Percentiles rank a stretch among this genome's conserved stretches.
Evolutionary conservation across 1,140 invertebrate species (phyloP).

Genomic region (Drosophila littoralis): DNA sequence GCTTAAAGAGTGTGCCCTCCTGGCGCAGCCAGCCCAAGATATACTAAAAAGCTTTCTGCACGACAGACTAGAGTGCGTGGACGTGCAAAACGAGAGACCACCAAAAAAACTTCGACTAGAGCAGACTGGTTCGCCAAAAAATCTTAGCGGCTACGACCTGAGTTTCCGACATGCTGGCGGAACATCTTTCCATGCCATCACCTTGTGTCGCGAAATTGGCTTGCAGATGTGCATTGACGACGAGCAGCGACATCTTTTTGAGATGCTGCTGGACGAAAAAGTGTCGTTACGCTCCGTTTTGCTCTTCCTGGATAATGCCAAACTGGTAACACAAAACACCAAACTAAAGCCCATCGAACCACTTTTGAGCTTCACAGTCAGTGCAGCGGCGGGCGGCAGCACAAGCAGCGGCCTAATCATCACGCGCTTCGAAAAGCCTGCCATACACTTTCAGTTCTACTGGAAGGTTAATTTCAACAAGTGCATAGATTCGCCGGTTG

Average conservation of each 20-base stretch:
- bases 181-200: constrained; percentile 78
- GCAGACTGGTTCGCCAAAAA: neutral
- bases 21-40: constrained; percentile 57
- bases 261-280: constrained; percentile 54
- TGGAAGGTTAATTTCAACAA: constrained; percentile 86
- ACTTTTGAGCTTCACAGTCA: neutral
- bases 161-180: constrained; percentile 71
- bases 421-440: constrained; percentile 52
- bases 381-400: neutral
- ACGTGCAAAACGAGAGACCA: constrained; percentile 11
- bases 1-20: constrained; percentile 53
- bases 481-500: constrained; percentile 86
- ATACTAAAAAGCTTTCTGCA: constrained; percentile 66
- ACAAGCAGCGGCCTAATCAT: constrained; percentile 38
- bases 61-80: constrained; percentile 63
- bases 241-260: constrained; percentile 60
- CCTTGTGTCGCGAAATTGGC: constrained; percentile 64
- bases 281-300: constrained; percentile 49
- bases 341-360: constrained; percentile 57
- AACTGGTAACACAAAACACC: constrained; percentile 57
- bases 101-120: constrained; percentile 44
- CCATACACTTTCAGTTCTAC: constrained; percentile 46
- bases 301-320: constrained; percentile 50
- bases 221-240: constrained; percentile 56
- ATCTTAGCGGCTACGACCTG: constrained; percentile 36